Evolutionary conservation across 2,888 invertebrate species (phyloP), one percentile per base, ranked within the genome.

Genomic region (Peribatodes rhomboidaria): DNA sequence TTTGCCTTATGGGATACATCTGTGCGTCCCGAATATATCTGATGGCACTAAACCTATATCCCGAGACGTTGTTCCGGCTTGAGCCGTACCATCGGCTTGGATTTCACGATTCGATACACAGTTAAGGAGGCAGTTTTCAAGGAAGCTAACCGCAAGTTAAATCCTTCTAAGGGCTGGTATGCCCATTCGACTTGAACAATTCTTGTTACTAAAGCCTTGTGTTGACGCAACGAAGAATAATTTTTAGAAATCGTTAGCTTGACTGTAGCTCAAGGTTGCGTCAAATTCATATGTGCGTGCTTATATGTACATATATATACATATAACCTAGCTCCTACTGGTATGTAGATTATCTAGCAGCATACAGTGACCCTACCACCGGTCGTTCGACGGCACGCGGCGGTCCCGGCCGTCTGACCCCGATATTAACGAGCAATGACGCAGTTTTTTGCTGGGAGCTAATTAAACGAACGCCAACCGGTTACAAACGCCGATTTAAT

Each of bases 371-470:
- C 50, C n/a, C 52, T 16, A 8, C 42, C 16, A 46, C 31, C 54
- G 60, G 20, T 41, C 60, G 65, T 42, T 63, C 63, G 71, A 67
- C 72, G 74, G 67, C 74, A n/a, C n/a, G 42, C 18, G 42, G 35
- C 18, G 35, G 68, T 71, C 73, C 74, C 70, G 70, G 77, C 71
- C 78, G 74, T 76, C 76, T 83, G 86, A 84, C 86, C 85, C 80
- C 82, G 81, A 82, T 87, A 78, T 78, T 80, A 83, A 83, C 81
- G 70, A 81, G 72, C 76, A 82, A 84, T 84, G 79, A 80, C 79
- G 82, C 76, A 69, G 81, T 82, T 85, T n/a, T 85, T 86, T 83
- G 76, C 78, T 72, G 65, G 65, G 63, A 75, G 59, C 78, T 73
- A 81, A 84, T 83, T 81, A 80, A 79, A 70, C 66, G 67, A 70